These are phyloP conservation scores for Hozukius guyotensis DNA, from an alignment of 2,797 vertebrate genomes.

Conservation along the genomic window DNA sequence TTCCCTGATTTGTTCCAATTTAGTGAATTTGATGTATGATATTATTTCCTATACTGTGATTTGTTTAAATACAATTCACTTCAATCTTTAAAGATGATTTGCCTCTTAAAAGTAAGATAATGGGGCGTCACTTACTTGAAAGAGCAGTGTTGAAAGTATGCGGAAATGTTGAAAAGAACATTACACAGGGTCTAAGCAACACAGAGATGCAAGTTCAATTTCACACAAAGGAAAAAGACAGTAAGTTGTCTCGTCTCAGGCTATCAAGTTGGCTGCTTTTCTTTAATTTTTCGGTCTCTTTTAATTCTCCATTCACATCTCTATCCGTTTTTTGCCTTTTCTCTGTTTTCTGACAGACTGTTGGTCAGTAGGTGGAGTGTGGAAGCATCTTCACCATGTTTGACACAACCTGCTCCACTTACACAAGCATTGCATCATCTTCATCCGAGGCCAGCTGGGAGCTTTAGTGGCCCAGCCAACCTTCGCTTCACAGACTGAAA, in stretches of 20 bases:
- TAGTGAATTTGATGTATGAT: neutral
- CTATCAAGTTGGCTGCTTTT: neutral
- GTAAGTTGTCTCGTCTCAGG: neutral
- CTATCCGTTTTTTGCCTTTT: neutral
- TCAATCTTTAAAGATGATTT: neutral
- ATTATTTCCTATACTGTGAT: neutral
- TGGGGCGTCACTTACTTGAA: neutral
- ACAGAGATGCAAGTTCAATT: neutral
- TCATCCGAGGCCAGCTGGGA: constrained; percentile 53
- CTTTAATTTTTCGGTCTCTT: neutral
- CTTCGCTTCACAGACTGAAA: constrained; percentile 9
- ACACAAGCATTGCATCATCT: constrained; percentile 51
- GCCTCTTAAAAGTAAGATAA: neutral
- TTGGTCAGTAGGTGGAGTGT: constrained; percentile 56
- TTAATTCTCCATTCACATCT: neutral
- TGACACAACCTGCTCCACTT: constrained; percentile 49
- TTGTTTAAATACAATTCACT: neutral
- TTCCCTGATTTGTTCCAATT: neutral
- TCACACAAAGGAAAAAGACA: neutral
- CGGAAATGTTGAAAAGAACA: neutral
- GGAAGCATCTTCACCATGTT: constrained; percentile 30
- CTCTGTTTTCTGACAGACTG: constrained; percentile 47
- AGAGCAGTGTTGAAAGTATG: neutral
- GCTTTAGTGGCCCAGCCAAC: constrained; percentile 32
- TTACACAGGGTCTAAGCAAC: neutral